A percentile compares a stretch with the other conserved stretches of the same genome.
These are phyloP conservation scores for Drosophila grimshawi DNA, from an alignment of 1,140 invertebrate species.

Conservation along the genomic window DNA sequence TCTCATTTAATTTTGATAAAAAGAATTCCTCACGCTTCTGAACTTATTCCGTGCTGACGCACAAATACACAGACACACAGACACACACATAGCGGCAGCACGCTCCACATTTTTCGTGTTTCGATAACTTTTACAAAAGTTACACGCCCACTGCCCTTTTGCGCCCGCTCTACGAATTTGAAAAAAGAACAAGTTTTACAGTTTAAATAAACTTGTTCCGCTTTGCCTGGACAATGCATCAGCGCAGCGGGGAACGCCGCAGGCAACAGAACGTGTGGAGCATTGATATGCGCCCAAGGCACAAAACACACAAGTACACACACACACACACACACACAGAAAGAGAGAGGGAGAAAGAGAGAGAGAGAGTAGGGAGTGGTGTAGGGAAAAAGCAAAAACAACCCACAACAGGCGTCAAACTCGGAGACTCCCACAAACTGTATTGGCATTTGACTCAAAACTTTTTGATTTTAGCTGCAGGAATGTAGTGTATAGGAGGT, in stretches of 20 bases:
- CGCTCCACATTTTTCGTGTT: conserved; percentile 62
- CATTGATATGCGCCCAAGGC: conserved; percentile 73
- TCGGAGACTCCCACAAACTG: conserved; percentile 61
- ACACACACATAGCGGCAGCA: neutral
- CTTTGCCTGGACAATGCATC: conserved; percentile 66
- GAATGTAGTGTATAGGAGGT: neutral
- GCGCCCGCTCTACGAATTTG: neutral
- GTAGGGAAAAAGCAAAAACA: conserved; percentile 2
- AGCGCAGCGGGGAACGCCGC: conserved; percentile 5
- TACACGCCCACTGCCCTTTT: neutral
- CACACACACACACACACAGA: neutral
- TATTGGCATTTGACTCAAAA: conserved; percentile 82
- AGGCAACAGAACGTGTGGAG: conserved; percentile 61
- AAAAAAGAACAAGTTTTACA: conserved; percentile 66
- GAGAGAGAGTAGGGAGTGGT: no score
- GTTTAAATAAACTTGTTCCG: conserved; percentile 81
- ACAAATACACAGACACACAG: conserved; percentile 18
- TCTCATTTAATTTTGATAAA: conserved; percentile 23
- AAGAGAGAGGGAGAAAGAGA: neutral
- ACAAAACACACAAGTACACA: conserved; percentile 18
- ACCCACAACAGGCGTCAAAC: conserved; percentile 40
- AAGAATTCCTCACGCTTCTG: conserved; percentile 16
- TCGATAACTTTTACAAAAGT: conserved; percentile 65
- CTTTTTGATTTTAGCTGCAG: conserved; percentile 59
- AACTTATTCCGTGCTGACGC: conserved; percentile 28